These are phyloP conservation scores for Homarus americanus DNA, from an alignment of 1,140 invertebrate genomes.

Conservation along the genomic window DNA sequence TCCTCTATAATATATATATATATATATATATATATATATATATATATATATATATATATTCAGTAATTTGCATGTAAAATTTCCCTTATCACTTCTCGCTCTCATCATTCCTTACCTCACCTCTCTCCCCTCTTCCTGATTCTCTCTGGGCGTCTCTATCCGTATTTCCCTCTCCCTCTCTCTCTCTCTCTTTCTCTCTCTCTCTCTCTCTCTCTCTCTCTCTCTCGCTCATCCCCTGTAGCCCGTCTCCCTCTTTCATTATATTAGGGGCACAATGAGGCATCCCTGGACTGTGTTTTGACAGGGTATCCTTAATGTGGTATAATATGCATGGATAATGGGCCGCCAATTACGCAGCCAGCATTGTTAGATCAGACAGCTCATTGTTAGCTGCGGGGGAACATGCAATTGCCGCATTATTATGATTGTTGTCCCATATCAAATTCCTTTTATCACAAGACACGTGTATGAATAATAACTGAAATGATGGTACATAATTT, in stretches of 20 bases:
- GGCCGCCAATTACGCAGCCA: constrained; percentile 63
- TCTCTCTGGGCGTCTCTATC: not conserved
- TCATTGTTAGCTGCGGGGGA: constrained; percentile 65
- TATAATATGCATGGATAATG: constrained; percentile 71
- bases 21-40: constrained; percentile 31
- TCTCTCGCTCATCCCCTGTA: not conserved
- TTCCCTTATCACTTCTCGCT: not conserved
- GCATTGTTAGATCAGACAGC: constrained; percentile 67
- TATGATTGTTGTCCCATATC: constrained; percentile 69
- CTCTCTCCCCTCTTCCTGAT: not conserved
- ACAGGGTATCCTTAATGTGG: constrained; percentile 72
- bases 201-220: constrained; percentile 23
- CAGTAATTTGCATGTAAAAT: not conserved
- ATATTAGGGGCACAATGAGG: constrained; percentile 56
- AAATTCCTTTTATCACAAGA: constrained; percentile 70
- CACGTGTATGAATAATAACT: constrained; percentile 65
- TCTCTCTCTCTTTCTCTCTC: constrained; percentile 7
- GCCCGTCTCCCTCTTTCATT: constrained; percentile 46
- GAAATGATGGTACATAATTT: constrained; percentile 68
- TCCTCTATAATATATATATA: constrained; percentile 13
- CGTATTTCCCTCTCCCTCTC: not conserved
- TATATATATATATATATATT: constrained; percentile 19
- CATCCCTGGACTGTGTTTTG: constrained; percentile 64
- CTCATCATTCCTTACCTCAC: not conserved
- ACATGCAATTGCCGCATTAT: constrained; percentile 69